Evolutionary conservation across 2,888 invertebrate genomes (phyloP), one percentile per base, ranked within the genome.

Genomic region (Zhuqinia jingwanae): DNA sequence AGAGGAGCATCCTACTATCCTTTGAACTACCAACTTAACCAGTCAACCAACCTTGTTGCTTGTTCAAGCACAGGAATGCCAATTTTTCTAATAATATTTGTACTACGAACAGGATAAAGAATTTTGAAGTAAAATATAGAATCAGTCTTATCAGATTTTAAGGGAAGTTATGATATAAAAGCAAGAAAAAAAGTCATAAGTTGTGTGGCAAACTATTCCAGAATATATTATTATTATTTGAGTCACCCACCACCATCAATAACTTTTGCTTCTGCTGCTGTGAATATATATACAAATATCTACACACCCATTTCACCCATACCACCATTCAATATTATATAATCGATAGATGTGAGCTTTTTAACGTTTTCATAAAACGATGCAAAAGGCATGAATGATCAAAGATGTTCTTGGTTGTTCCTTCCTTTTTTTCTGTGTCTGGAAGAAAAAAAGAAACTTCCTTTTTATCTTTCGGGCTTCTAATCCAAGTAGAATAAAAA

Each of bases 11-110:
- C n/a, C n/a, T n/a, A 27, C 13, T 25, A 13, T 22, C 11, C 13
- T 60, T 60, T 60, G 60, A 10, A 60, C 75, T 53, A 53, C 53
- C 50, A 47, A 25, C 20, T 20, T 11, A 73, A 22, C 11, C 65
- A 27, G 20, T 60, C 20, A 60, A 5, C 17, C 68, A n/a, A 1
- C 20, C 42, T 36, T n/a, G 30, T 42, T 1, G 2, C 22, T 20
- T 73, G 45, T 47, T 79, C 79, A 79, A 60, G 65, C 11, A 47
- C 47, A 70, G 58, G 58, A 80, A 70, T 70, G 56, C 68, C 79
- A 79, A 79, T 65, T 79, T 79, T 79, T 68, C 68, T 30, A 50
- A 70, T 80, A 70, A 22, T 56, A 42, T 53, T 3, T n/a, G 5
- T 53, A 53, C n/a, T 17, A 53, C n/a, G n/a, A 53, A 53, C n/a